A percentile compares a stretch with the other conserved stretches of the same genome.
Evolutionary conservation across 2,797 vertebrate species (phyloP).

Genomic region (Pangasius djambal): DNA sequence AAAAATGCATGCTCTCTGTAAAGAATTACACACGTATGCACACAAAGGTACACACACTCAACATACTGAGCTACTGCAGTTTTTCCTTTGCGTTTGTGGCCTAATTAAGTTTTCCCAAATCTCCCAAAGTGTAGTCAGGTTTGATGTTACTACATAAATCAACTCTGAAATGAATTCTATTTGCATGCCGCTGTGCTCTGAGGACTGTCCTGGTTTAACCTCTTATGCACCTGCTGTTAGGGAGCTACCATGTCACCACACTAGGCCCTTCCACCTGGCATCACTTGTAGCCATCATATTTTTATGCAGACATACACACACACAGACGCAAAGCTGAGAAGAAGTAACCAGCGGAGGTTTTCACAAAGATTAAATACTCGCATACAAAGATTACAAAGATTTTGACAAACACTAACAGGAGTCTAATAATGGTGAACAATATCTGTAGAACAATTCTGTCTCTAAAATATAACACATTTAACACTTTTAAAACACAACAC

Average conservation of each 20-base stretch:
- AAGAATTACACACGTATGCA: constrained; percentile 11
- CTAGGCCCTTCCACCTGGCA: not conserved
- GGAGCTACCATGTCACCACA: constrained; percentile 11
- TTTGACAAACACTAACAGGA: not conserved
- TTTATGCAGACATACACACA: not conserved
- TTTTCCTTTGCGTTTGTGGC: constrained; percentile 2
- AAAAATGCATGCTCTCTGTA: constrained; percentile 30
- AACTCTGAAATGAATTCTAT: constrained; percentile 27
- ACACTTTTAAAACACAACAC: not conserved
- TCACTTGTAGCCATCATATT: not conserved
- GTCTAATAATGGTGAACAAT: not conserved
- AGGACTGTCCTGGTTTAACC: constrained; percentile 41
- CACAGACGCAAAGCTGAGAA: not conserved
- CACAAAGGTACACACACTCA: not conserved
- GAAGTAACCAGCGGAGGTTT: not conserved
- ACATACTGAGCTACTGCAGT: not conserved
- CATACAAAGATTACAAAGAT: not conserved
- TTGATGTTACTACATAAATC: constrained; percentile 30
- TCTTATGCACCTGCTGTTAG: constrained; percentile 26
- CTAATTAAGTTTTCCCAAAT: constrained; percentile 32
- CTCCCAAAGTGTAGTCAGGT: constrained; percentile 11
- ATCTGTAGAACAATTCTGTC: not conserved
- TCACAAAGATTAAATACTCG: not conserved
- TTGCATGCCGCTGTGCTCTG: constrained; percentile 24
- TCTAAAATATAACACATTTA: not conserved